phyloP scores from a whole-genome alignment of 2,113 vertebrate species.

The Rhagologus leucostigma region DNA sequence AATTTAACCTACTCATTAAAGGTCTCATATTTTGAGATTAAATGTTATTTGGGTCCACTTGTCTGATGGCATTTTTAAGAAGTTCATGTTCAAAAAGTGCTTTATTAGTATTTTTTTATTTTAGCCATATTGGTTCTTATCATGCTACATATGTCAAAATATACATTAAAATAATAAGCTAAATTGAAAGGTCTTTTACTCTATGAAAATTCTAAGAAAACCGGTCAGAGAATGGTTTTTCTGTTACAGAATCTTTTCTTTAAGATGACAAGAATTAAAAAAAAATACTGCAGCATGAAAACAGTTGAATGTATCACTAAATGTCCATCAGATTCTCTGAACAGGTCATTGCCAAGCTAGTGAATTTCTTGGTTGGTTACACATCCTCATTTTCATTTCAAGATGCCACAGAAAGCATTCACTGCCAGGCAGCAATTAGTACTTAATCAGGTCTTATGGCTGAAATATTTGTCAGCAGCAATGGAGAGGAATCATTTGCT shows the following conservation, averaged over 20 bases:
- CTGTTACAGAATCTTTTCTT: background rate
- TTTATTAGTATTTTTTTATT: background rate
- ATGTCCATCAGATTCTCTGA: background rate
- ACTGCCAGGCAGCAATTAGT: slow-evolving; percentile 45
- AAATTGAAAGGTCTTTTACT: background rate
- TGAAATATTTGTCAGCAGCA: slow-evolving; percentile 60
- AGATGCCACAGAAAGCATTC: slow-evolving; percentile 34
- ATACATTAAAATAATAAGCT: background rate
- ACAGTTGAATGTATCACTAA: background rate
- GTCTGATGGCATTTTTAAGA: background rate
- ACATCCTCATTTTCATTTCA: slow-evolving; percentile 60
- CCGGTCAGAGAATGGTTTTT: background rate
- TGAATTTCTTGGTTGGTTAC: slow-evolving; percentile 53
- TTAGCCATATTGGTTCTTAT: background rate
- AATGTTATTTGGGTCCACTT: background rate
- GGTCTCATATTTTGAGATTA: slow-evolving; percentile 11
- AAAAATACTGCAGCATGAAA: background rate
- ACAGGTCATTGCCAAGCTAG: background rate
- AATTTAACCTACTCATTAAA: background rate
- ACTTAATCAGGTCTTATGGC: slow-evolving; percentile 58
- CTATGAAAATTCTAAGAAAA: background rate
- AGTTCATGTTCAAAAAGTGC: background rate
- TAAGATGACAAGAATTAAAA: background rate
- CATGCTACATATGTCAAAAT: background rate
- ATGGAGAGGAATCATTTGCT: slow-evolving; percentile 35